phyloP scores from a whole-genome alignment of 2,888 invertebrate species.

The Lasioglossum malachurum region DNA sequence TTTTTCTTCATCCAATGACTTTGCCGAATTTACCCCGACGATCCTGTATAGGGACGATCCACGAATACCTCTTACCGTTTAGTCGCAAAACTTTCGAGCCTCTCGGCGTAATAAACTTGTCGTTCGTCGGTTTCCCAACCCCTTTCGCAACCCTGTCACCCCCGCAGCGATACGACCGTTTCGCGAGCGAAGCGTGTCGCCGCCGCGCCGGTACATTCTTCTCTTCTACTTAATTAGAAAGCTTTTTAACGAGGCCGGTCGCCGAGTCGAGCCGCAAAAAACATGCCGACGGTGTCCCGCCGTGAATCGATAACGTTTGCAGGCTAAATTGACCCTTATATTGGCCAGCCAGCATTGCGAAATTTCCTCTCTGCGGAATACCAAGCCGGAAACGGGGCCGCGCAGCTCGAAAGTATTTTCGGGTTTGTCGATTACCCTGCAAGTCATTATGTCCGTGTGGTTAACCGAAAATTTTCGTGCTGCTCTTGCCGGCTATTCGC shows the following conservation, averaged over 20 bases:
- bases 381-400: not conserved
- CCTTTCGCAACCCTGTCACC: slow-evolving; percentile 7
- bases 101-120: slow-evolving; percentile 18
- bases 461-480: slow-evolving; percentile 1
- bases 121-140: slow-evolving; percentile 24
- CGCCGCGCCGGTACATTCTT: slow-evolving; percentile 7
- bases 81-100: not conserved
- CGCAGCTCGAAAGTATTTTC: not conserved
- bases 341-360: slow-evolving; percentile 31
- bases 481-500: not conserved
- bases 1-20: not conserved
- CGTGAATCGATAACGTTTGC: slow-evolving; percentile 57
- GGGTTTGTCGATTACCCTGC: slow-evolving; percentile 6
- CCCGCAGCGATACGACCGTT: slow-evolving; percentile 8
- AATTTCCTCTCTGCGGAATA: slow-evolving; percentile 19
- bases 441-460: not conserved
- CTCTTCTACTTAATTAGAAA: slow-evolving; percentile 72
- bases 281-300: slow-evolving; percentile 48
- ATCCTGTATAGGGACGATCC: not conserved
- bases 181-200: slow-evolving; percentile 15
- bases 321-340: slow-evolving; percentile 53
- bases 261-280: slow-evolving; percentile 46
- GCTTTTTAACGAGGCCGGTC: slow-evolving; percentile 72
- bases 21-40: not conserved
- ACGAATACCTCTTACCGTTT: not conserved